phyloP scores from a whole-genome alignment of 2,888 invertebrate genomes.

The Dyspetes luteomarginatus region DNA sequence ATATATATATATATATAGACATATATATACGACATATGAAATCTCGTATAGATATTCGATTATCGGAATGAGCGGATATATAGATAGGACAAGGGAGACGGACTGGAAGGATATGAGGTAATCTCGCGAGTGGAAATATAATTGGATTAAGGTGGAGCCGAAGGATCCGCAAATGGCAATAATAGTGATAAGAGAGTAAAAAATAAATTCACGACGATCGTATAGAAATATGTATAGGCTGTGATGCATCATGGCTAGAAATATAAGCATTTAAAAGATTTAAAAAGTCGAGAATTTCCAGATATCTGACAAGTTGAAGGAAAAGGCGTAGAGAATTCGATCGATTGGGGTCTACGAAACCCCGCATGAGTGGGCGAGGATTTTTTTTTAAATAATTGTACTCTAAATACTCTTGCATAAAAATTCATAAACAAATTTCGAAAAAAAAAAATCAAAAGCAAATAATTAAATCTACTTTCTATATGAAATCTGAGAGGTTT shows the following conservation, averaged over 20 bases:
- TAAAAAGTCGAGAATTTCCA: slow-evolving; percentile 11
- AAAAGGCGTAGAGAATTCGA: background rate
- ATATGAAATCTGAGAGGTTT: too few relatives aligned
- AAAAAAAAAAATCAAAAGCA: too few relatives aligned
- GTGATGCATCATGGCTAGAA: background rate
- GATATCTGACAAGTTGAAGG: background rate
- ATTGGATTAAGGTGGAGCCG: slow-evolving; percentile 62
- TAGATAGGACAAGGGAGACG: slow-evolving; percentile 14
- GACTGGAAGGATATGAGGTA: slow-evolving; percentile 51
- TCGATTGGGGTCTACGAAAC: background rate
- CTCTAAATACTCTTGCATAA: too few relatives aligned
- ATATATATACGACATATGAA: slow-evolving; percentile 17
- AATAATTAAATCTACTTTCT: too few relatives aligned
- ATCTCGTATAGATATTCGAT: slow-evolving; percentile 52
- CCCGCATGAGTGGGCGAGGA: background rate
- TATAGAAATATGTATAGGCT: slow-evolving; percentile 14
- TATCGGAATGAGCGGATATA: slow-evolving; percentile 38
- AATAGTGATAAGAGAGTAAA: slow-evolving; percentile 14
- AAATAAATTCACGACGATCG: slow-evolving; percentile 15
- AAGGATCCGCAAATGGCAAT: slow-evolving; percentile 25
- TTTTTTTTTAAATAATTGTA: too few relatives aligned
- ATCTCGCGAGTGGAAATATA: slow-evolving; percentile 64
- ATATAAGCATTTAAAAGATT: slow-evolving; percentile 20
- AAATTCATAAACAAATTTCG: too few relatives aligned
- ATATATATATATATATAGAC: background rate